These are phyloP conservation scores for Tachyglossus aculeatus DNA, from an alignment of 2,797 vertebrate species.

Conservation along the genomic window DNA sequence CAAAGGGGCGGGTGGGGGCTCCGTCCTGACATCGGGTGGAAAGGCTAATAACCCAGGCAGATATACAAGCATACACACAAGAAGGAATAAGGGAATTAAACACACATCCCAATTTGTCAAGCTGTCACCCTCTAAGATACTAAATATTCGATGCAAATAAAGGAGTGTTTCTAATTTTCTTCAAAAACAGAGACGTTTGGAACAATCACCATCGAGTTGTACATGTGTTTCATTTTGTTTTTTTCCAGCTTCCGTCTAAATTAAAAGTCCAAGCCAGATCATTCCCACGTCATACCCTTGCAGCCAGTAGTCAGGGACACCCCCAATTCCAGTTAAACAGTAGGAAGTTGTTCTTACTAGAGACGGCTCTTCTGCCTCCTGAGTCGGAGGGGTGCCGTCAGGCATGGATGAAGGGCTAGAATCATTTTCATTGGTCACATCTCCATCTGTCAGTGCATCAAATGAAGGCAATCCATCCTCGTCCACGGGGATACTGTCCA, in stretches of 20 bases:
- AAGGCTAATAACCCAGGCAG: no score
- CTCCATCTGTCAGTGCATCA: constrained; percentile 97
- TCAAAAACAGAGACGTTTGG: background rate
- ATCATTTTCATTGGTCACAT: constrained; percentile 97
- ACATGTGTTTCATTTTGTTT: constrained; percentile 35
- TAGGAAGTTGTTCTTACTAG: constrained; percentile 89
- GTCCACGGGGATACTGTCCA: constrained; percentile 99
- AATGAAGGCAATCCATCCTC: constrained; percentile 99
- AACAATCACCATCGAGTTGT: background rate
- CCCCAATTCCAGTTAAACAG: constrained; percentile 75
- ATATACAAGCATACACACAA: no score
- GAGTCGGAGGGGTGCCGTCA: constrained; percentile 89
- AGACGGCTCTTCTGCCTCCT: constrained; percentile 97
- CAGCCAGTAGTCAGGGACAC: constrained; percentile 73
- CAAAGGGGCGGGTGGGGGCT: no score
- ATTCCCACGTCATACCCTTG: constrained; percentile 76
- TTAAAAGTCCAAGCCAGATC: constrained; percentile 70
- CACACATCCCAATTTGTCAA: no score
- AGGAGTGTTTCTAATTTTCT: no score
- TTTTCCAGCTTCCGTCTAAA: constrained; percentile 58
- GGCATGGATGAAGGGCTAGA: constrained; percentile 92
- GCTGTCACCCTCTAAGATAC: no score
- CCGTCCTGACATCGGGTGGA: no score
- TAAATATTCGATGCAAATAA: no score
- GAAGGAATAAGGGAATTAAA: no score